Evolutionary conservation across 23 tunicate species (phyloP), one percentile per base, ranked within the genome.

Genomic region (Styela clava): DNA sequence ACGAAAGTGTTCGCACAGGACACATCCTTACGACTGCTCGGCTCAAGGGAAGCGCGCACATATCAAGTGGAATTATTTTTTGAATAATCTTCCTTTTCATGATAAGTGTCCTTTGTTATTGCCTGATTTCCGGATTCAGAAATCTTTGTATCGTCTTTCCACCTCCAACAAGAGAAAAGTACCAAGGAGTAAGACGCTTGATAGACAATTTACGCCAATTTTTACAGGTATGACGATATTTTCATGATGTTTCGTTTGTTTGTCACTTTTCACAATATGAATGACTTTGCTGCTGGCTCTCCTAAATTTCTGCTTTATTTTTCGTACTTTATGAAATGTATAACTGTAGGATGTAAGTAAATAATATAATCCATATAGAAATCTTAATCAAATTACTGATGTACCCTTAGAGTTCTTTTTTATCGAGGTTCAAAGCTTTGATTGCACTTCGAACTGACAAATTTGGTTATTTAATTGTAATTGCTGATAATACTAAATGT

Each of bases 141-240:
- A 21, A 61, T 21, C n/a, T 61, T 61, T 61, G n/a, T 61, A 0
- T 21, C 22, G 64, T 61, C 64, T 61, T 61, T 23, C n/a, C n/a
- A 61, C 64, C 64, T 21, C n/a, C n/a, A 21, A 25, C 71, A 67
- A 44, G 12, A 12, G 56, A 44, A 44, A 44, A 44, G 12, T 12
- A 44, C 56, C 56, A 44, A 44, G 56, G 56, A 44, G 12, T 44
- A 44, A 44, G 22, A 67, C 71, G 30, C 22, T 0, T 16, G n/a
- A 67, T 19, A 16, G 19, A 12, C 71, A 24, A 22, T 67, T 24
- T 18, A 67, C 31, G 16, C 71, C 71, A 67, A 16, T 25, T 67
- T 67, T 67, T 67, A 67, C 71, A 67, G 71, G 71, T 67, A 67
- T 18, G 24, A 18, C 22, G 71, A 67, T 44, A 5, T 44, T 44